Conservation (phyloP, 2,888 invertebrate genomes). For the Tetropium fuscum region DNA sequence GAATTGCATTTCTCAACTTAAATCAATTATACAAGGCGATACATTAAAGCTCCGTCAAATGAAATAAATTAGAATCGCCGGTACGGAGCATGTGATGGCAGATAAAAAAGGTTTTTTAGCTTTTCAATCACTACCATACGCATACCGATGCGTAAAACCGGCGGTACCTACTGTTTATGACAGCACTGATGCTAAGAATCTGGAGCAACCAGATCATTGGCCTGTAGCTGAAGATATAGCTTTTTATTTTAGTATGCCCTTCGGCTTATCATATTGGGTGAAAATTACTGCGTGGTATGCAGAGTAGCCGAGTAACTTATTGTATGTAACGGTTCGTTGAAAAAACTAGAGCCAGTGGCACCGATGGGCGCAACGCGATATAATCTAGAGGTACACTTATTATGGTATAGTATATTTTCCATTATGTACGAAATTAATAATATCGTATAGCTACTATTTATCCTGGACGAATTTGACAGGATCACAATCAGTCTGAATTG, state of each 20-base stretch:
- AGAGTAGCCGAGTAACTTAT: constrained; percentile 27
- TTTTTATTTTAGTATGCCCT: constrained; percentile 25
- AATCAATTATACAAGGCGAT: constrained; percentile 32
- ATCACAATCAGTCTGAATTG: too few relatives aligned
- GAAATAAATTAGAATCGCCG: constrained; percentile 11
- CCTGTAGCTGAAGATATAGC: constrained; percentile 22
- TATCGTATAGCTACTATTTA: too few relatives aligned
- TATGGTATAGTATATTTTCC: too few relatives aligned
- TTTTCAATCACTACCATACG: constrained; percentile 19
- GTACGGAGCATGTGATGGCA: neutral
- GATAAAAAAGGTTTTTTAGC: constrained; percentile 12
- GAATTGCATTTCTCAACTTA: constrained; percentile 31
- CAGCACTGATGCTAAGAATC: constrained; percentile 19
- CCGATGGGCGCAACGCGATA: too few relatives aligned
- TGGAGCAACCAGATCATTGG: constrained; percentile 26
- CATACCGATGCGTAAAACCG: constrained; percentile 25
- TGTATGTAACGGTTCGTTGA: constrained; percentile 23
- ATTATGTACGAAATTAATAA: too few relatives aligned
- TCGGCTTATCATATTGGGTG: constrained; percentile 28
- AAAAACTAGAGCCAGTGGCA: neutral
- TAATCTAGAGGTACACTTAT: too few relatives aligned
- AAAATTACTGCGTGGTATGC: constrained; percentile 25
- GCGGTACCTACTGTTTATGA: constrained; percentile 25
- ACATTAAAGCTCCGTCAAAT: constrained; percentile 13
- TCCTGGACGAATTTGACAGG: too few relatives aligned